phyloP scores from a whole-genome alignment of 1,140 invertebrate genomes.

The Saccostrea echinata region DNA sequence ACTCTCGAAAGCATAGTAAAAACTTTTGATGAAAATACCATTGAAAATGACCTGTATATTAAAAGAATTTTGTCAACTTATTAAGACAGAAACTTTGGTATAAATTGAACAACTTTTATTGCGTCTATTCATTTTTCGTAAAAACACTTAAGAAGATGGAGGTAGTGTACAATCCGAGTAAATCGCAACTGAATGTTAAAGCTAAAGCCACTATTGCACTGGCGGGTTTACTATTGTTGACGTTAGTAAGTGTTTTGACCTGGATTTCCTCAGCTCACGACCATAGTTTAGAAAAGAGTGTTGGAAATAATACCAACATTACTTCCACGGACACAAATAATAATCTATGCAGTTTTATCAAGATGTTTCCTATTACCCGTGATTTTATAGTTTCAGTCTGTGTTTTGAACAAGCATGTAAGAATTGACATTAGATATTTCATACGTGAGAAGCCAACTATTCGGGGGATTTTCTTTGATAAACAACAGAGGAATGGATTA shows the following conservation, averaged over 20 bases:
- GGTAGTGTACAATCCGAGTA: neutral
- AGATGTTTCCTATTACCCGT: neutral
- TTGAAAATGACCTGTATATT: conserved; percentile 16
- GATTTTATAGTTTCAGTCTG: neutral
- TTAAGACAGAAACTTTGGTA: neutral
- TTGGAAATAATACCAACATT: too few species aligned
- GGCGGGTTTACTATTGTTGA: neutral
- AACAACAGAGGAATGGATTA: conserved; percentile 6
- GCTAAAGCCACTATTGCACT: neutral
- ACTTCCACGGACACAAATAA: neutral
- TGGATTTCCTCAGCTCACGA: neutral
- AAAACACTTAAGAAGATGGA: neutral
- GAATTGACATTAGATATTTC: conserved; percentile 35
- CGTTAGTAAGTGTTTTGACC: neutral
- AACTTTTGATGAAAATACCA: neutral
- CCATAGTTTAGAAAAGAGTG: neutral
- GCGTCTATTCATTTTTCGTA: too few species aligned
- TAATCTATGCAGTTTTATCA: neutral
- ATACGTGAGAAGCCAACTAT: neutral
- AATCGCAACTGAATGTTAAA: too few species aligned
- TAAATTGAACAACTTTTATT: too few species aligned
- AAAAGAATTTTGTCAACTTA: neutral
- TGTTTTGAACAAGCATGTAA: neutral
- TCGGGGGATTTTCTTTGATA: conserved; percentile 21
- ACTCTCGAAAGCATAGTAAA: neutral